Conservation (phyloP, 2,113 vertebrate species). For the Zosterops borbonicus region DNA sequence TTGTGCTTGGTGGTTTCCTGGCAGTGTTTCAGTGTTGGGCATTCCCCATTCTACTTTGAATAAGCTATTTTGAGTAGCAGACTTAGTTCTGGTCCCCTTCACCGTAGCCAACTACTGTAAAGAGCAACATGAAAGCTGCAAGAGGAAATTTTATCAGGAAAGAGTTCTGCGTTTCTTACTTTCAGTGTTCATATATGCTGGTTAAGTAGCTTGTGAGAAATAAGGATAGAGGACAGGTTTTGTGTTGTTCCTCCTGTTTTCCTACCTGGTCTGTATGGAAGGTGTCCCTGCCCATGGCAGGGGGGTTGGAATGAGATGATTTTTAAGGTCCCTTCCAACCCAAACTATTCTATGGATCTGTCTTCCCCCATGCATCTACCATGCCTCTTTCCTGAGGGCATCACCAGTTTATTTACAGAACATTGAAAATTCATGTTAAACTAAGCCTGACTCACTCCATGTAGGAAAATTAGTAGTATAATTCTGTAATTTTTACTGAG, state of each 20-base stretch:
- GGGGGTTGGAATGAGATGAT: background rate
- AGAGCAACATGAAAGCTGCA: background rate
- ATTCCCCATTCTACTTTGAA: constrained; percentile 50
- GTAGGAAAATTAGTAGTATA: background rate
- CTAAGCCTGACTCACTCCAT: background rate
- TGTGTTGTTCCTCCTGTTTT: background rate
- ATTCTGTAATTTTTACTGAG: background rate
- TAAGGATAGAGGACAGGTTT: background rate
- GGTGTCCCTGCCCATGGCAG: background rate
- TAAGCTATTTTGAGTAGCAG: constrained; percentile 27
- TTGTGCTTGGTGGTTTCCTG: constrained; percentile 58
- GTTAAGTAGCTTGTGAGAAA: background rate
- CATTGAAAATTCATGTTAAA: background rate
- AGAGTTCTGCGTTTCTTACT: background rate
- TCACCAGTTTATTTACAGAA: background rate
- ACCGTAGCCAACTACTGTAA: background rate
- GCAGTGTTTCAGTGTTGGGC: constrained; percentile 33
- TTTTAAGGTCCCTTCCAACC: background rate
- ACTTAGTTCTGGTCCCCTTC: background rate
- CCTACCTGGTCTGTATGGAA: background rate
- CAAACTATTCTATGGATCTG: background rate
- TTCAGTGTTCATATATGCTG: background rate
- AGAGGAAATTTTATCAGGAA: background rate
- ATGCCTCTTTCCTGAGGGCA: background rate
- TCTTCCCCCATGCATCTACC: background rate